Evolutionary conservation across 2,888 invertebrate genomes (phyloP).

Genomic region (Leucania comma): DNA sequence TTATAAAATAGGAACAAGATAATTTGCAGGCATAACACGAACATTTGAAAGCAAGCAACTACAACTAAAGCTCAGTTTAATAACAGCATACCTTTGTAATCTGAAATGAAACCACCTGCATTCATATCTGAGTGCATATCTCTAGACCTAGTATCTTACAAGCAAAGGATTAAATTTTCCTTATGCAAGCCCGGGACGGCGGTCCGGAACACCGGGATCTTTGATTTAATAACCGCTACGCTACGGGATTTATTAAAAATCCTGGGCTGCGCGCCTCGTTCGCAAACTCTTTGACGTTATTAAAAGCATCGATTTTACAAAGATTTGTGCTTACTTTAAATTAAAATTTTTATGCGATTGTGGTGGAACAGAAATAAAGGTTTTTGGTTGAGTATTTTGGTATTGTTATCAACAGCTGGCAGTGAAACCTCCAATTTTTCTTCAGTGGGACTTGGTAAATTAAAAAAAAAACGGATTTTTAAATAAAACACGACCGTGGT

Average conservation of each 20-base stretch:
- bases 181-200: conserved; percentile 51
- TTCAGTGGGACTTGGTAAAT: too few relatives aligned
- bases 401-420: neutral
- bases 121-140: conserved; percentile 49
- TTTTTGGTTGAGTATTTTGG: conserved; percentile 3
- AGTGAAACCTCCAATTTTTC: neutral
- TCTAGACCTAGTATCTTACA: conserved; percentile 43
- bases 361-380: conserved; percentile 30
- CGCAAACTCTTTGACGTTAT: conserved; percentile 70
- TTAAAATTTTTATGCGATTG: conserved; percentile 29
- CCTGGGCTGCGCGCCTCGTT: conserved; percentile 52
- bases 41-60: conserved; percentile 12
- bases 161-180: conserved; percentile 67
- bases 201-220: conserved; percentile 63
- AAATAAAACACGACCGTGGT: neutral
- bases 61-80: conserved; percentile 43
- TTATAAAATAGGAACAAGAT: neutral
- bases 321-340: conserved; percentile 51
- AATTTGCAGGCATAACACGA: conserved; percentile 4
- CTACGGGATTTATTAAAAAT: conserved; percentile 71
- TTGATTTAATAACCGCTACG: conserved; percentile 74
- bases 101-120: conserved; percentile 54
- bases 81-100: conserved; percentile 42
- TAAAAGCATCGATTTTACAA: conserved; percentile 69
- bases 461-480: neutral